phyloP scores from a whole-genome alignment of 2,888 invertebrate genomes.

The Glyphotaelius pellucidus region DNA sequence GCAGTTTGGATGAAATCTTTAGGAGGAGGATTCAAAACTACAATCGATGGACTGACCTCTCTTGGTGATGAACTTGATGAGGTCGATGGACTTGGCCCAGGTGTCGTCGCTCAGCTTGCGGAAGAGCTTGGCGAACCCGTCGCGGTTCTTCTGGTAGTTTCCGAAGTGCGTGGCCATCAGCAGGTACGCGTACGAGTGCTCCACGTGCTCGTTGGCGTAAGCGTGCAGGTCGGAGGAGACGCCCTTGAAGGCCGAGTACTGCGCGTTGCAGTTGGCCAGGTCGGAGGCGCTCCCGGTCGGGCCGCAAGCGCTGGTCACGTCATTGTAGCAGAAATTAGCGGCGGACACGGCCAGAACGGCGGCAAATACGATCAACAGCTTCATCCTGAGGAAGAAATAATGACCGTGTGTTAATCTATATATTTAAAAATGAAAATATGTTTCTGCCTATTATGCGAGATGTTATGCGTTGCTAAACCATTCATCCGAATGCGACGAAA shows the following conservation, averaged over 20 bases:
- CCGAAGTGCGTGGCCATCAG: conserved; percentile 86
- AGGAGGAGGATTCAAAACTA: too few relatives aligned
- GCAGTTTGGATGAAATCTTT: too few relatives aligned
- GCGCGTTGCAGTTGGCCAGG: conserved; percentile 80
- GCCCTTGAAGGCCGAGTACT: conserved; percentile 79
- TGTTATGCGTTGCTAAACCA: too few relatives aligned
- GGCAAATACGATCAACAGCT: conserved; percentile 73
- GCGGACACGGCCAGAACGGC: conserved; percentile 74
- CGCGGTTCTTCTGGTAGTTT: conserved; percentile 85
- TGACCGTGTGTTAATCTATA: too few relatives aligned
- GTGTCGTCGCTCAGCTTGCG: conserved; percentile 84
- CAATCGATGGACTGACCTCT: conserved; percentile 78
- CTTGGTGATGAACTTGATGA: conserved; percentile 87
- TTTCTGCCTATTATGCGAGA: too few relatives aligned
- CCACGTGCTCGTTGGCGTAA: conserved; percentile 81
- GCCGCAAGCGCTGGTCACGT: conserved; percentile 78
- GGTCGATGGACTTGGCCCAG: conserved; percentile 84
- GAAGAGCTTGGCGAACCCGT: conserved; percentile 86
- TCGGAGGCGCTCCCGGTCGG: conserved; percentile 67
- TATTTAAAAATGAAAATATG: too few relatives aligned
- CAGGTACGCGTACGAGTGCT: conserved; percentile 86
- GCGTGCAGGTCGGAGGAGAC: conserved; percentile 73
- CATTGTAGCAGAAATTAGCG: conserved; percentile 80
- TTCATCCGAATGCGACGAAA: too few relatives aligned
- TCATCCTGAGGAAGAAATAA: conserved; percentile 75